Evolutionary conservation across 2,797 vertebrate genomes (phyloP).

Genomic region (Spinus olivaceus): DNA sequence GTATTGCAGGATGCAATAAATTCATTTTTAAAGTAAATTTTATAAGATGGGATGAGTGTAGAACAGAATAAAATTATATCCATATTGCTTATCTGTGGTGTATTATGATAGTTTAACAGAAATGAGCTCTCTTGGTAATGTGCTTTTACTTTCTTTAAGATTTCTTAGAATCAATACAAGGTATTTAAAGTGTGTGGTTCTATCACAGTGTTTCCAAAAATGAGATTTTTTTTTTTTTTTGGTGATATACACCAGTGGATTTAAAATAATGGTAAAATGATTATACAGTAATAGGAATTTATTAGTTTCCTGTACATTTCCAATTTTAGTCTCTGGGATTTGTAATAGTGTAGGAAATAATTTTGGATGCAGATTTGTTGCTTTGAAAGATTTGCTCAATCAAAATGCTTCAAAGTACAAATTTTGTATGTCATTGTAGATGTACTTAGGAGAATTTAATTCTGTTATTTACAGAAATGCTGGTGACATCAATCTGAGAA

Average conservation of each 20-base stretch:
- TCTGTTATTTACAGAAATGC: background rate
- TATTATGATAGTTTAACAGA: background rate
- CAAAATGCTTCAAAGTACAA: background rate
- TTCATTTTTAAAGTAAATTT: background rate
- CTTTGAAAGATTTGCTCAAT: background rate
- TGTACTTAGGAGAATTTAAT: background rate
- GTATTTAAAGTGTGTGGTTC: background rate
- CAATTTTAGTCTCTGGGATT: background rate
- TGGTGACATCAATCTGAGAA: background rate
- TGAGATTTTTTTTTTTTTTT: background rate
- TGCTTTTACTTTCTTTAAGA: background rate
- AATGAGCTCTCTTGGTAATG: background rate
- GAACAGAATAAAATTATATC: background rate
- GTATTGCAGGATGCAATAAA: background rate
- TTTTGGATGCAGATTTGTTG: background rate
- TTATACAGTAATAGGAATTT: background rate
- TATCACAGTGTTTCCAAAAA: background rate
- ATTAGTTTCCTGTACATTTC: slow-evolving; percentile 6
- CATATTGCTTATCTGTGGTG: background rate
- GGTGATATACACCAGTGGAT: background rate
- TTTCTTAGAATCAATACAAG: background rate
- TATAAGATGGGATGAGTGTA: background rate
- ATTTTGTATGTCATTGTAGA: background rate
- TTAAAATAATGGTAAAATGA: background rate
- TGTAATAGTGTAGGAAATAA: background rate